phyloP scores from a whole-genome alignment of 1,140 invertebrate species.

The Papilio machaon region DNA sequence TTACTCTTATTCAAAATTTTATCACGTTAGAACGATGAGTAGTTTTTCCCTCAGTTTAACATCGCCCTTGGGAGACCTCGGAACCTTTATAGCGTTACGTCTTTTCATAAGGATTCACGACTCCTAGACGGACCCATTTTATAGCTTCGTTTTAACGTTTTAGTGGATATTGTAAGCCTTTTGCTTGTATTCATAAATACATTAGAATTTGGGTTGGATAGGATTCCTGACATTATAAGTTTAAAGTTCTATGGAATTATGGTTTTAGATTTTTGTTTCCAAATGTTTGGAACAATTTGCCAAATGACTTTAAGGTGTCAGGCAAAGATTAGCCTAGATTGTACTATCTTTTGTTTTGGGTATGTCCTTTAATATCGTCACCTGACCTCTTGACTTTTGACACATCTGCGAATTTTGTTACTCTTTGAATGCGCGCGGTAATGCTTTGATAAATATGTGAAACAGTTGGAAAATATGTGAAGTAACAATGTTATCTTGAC shows the following conservation, averaged over 20 bases:
- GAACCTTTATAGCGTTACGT: not conserved
- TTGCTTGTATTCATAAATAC: slow-evolving; percentile 4
- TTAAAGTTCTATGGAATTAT: not conserved
- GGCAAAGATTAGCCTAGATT: too few species aligned
- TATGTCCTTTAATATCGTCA: too few species aligned
- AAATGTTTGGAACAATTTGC: too few species aligned
- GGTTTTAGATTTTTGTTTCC: too few species aligned
- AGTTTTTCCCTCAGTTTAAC: slow-evolving; percentile 14
- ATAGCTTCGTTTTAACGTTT: not conserved
- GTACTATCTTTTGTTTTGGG: too few species aligned
- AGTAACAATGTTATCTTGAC: too few species aligned
- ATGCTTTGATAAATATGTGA: too few species aligned
- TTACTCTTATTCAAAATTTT: slow-evolving; percentile 5
- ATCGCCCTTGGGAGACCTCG: not conserved
- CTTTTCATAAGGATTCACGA: slow-evolving; percentile 13
- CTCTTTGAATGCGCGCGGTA: too few species aligned
- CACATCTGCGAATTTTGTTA: too few species aligned
- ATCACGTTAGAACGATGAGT: slow-evolving; percentile 10
- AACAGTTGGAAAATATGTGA: too few species aligned
- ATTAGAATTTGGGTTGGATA: not conserved
- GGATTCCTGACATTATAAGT: not conserved
- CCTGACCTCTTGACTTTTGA: too few species aligned
- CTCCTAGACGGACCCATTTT: not conserved
- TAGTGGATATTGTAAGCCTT: not conserved
- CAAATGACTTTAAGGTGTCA: too few species aligned